These are phyloP conservation scores for Scyliorhinus canicula DNA, from an alignment of 2,797 vertebrate genomes.

Conservation along the genomic window DNA sequence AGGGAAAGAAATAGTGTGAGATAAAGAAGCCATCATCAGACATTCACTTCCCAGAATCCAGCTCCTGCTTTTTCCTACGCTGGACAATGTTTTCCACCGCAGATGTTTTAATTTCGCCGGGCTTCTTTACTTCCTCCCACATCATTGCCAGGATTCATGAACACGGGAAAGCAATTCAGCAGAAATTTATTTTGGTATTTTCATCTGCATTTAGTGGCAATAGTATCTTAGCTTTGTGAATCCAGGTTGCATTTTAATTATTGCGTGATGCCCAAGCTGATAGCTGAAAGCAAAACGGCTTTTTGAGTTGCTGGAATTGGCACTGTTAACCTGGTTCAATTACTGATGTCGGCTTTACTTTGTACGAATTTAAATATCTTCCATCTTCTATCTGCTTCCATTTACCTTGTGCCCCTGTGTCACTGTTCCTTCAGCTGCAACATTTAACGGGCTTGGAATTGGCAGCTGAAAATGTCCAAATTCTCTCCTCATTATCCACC, in stretches of 20 bases:
- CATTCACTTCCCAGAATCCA: neutral
- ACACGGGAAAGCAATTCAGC: neutral
- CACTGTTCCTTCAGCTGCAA: neutral
- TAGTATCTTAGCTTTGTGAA: neutral
- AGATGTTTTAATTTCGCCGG: neutral
- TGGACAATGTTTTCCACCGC: neutral
- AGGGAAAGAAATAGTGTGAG: neutral
- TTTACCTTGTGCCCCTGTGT: neutral
- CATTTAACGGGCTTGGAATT: neutral
- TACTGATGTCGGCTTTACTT: neutral
- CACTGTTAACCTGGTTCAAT: neutral
- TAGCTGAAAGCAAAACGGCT: neutral
- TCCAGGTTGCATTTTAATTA: neutral
- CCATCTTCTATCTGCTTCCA: neutral
- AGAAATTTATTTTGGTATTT: neutral
- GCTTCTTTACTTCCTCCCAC: neutral
- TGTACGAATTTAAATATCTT: neutral
- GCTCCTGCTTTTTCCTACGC: neutral
- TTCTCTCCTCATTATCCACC: neutral
- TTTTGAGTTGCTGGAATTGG: neutral
- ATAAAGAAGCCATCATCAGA: neutral
- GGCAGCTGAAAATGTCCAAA: neutral
- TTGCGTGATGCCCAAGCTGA: neutral
- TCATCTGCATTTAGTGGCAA: neutral
- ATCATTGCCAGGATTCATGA: neutral